Evolutionary conservation across 1,140 invertebrate genomes (phyloP), one percentile per base, ranked within the genome.

Genomic region (Calliphora vicina): DNA sequence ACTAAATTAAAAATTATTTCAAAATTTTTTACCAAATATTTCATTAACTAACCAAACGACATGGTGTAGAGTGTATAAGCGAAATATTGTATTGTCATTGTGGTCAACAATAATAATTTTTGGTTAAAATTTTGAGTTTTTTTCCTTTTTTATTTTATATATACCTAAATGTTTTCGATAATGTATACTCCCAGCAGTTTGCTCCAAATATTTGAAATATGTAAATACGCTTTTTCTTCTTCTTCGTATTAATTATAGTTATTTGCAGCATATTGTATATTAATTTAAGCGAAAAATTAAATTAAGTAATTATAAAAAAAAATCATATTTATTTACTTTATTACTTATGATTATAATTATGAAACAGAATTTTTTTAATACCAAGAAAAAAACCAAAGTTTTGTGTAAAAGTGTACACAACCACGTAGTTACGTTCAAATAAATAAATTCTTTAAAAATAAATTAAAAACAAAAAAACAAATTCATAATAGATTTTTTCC

Each of bases 401-500:
- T 67, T 67, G 61, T 67, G 61, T 67, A 67, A 67, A 67, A 67
- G 6, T 67, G 9, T 25, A 76, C 42, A 45, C 74, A 78, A 45
- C 13, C 43, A 78, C 13, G 42, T 78, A 78, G 74, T 45, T 78
- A 78, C 74, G 74, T 78, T 78, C 42, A 43, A 78, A 78, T 12
- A 45, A 61, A 45, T 23, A 80, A 57, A 80, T 50, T 50, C 42
- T 80, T 61, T 12, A 57, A 57, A 42, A 78, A 78, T 42, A 78
- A 76, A 78, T 15, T 10, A 35, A 35, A 35, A 29, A 29, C 8
- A 3, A 43, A 81, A 80, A 81, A 81, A 15, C 2, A 67, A 61
- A 27, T 67, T 81, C 26, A 61, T 26, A 29, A 57, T 61, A 81
- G 45, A 81, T 61, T 61, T 81, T 81, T 81, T 81, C n/a, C 45